Conservation (phyloP, 2,797 vertebrate genomes). For the Anguilla obscura region DNA sequence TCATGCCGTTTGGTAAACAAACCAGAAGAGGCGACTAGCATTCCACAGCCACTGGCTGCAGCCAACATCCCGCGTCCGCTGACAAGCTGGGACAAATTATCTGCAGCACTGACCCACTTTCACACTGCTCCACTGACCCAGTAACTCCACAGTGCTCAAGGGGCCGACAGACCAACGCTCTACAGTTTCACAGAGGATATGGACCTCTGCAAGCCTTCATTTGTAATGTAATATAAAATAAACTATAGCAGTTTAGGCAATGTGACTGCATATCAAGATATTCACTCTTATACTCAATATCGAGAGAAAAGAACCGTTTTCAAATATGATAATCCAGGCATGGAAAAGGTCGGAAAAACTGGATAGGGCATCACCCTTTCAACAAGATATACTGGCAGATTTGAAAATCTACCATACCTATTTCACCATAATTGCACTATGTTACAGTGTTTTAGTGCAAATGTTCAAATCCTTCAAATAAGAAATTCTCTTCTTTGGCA, state of each 20-base stretch:
- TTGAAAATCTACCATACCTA: background rate
- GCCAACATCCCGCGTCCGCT: background rate
- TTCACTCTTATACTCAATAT: background rate
- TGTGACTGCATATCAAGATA: background rate
- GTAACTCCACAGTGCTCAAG: background rate
- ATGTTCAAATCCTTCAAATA: background rate
- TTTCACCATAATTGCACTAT: background rate
- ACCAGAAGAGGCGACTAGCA: background rate
- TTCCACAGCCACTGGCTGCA: constrained; percentile 3
- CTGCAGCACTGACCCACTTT: background rate
- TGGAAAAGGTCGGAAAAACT: background rate
- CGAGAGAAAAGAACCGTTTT: background rate
- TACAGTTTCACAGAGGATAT: background rate
- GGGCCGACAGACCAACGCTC: background rate
- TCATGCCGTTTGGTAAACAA: background rate
- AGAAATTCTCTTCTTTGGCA: background rate
- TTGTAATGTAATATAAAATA: background rate
- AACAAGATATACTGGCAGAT: background rate
- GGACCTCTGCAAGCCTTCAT: background rate
- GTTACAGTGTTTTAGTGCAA: background rate
- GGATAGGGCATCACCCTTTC: background rate
- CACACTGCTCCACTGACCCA: background rate
- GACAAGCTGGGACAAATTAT: constrained; percentile 1
- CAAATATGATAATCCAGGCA: background rate
- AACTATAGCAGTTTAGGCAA: background rate